Conservation (phyloP, 2,888 invertebrate species). For the Mesorhabditis spiculigera region DNA sequence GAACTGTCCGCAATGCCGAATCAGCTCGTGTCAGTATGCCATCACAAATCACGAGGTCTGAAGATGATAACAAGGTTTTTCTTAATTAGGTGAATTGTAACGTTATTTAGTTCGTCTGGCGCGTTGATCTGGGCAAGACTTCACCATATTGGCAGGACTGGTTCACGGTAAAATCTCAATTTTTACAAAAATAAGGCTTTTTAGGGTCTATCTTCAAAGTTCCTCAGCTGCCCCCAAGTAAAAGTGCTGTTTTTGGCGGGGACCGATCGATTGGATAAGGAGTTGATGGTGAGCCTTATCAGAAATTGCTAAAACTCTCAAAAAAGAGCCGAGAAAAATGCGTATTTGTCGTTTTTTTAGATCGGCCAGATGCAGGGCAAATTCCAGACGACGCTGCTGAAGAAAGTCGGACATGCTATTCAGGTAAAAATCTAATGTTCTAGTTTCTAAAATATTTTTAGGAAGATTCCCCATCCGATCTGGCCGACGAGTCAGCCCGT, state of each 20-base stretch:
- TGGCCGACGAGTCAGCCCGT: conserved; percentile 65
- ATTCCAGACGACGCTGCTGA: conserved; percentile 77
- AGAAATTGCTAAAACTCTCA: too few relatives aligned
- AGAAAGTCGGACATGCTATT: conserved; percentile 80
- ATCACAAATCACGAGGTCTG: conserved; percentile 14
- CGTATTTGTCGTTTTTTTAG: conserved; percentile 12
- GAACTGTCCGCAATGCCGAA: conserved; percentile 35
- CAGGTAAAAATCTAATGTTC: conserved; percentile 17
- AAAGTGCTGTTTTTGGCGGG: conserved; percentile 66
- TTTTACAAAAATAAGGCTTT: too few relatives aligned
- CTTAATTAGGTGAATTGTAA: too few relatives aligned
- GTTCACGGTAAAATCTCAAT: conserved; percentile 68
- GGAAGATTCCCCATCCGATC: conserved; percentile 87
- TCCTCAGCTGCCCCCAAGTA: conserved; percentile 61
- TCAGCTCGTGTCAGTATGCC: conserved; percentile 47
- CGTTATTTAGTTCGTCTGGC: conserved; percentile 74
- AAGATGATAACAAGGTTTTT: too few relatives aligned
- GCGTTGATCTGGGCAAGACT: conserved; percentile 85
- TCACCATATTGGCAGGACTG: conserved; percentile 88
- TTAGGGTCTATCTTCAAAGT: conserved; percentile 70
- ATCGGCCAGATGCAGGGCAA: conserved; percentile 98
- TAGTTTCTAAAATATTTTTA: conserved; percentile 66
- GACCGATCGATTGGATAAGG: conserved; percentile 87
- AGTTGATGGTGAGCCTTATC: conserved; percentile 66
- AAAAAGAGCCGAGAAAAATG: background rate